phyloP scores from a whole-genome alignment of 2,797 vertebrate genomes.

The Hozukius guyotensis region DNA sequence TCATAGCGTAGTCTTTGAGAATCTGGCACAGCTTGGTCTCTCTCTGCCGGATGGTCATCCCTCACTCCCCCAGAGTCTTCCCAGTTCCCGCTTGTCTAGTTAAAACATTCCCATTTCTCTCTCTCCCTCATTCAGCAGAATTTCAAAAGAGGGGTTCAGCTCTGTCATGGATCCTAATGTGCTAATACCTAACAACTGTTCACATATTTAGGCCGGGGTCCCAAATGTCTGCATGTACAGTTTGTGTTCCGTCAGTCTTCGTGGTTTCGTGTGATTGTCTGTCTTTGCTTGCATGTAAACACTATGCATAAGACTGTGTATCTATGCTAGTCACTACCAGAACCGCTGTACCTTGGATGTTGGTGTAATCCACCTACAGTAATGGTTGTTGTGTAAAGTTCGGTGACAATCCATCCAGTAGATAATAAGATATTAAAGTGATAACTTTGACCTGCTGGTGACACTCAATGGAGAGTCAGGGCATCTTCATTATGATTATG shows the following conservation, averaged over 20 bases:
- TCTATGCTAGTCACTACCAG: not conserved
- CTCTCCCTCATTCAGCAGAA: not conserved
- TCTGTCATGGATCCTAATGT: conserved; percentile 32
- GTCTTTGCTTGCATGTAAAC: not conserved
- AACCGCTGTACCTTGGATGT: not conserved
- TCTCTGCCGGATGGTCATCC: conserved; percentile 37
- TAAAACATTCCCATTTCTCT: conserved; percentile 25
- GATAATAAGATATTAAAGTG: not conserved
- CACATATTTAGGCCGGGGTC: conserved; percentile 31
- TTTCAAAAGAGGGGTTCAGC: conserved; percentile 1
- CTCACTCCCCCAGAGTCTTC: conserved; percentile 40
- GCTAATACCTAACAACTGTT: conserved; percentile 47
- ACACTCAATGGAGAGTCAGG: not conserved
- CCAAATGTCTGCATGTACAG: conserved; percentile 3
- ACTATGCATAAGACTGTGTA: not conserved
- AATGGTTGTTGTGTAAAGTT: not conserved
- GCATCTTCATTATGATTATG: not conserved
- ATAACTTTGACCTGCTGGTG: not conserved
- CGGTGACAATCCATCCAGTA: not conserved
- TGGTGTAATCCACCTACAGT: not conserved
- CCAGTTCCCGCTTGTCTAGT: conserved; percentile 32
- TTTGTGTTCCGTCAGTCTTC: not conserved
- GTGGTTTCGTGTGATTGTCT: not conserved
- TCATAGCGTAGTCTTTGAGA: conserved; percentile 62
- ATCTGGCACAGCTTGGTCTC: conserved; percentile 47